phyloP scores from a whole-genome alignment of 1,140 invertebrate genomes.

The Maconellicoccus hirsutus region DNA sequence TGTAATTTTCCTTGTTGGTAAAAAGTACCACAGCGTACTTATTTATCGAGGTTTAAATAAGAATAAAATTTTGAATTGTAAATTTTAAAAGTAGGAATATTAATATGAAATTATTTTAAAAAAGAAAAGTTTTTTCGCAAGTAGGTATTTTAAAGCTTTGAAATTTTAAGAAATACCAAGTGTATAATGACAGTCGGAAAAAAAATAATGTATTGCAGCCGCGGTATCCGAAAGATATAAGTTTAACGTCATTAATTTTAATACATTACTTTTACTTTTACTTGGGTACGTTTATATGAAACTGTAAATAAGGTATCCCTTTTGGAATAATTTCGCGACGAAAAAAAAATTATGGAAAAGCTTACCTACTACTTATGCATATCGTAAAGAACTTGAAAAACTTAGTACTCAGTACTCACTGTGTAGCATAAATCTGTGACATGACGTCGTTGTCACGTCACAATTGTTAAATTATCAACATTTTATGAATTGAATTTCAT shows the following conservation, averaged over 20 bases:
- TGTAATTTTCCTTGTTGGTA: too few species aligned
- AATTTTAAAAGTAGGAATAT: not conserved
- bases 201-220: constrained; percentile 1
- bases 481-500: too few species aligned
- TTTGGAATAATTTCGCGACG: constrained; percentile 44
- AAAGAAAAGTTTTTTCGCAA: not conserved
- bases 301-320: constrained; percentile 29
- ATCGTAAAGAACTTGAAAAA: not conserved
- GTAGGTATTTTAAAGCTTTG: constrained; percentile 1
- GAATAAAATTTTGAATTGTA: constrained; percentile 16
- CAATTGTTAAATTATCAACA: too few species aligned
- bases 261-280: constrained; percentile 9
- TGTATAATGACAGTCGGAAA: not conserved
- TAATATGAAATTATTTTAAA: not conserved
- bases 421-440: not conserved
- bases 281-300: not conserved
- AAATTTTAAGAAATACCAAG: not conserved
- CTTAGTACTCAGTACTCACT: not conserved
- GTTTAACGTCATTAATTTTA: constrained; percentile 14
- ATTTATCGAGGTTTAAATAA: not conserved
- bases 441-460: not conserved
- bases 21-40: too few species aligned
- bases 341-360: too few species aligned
- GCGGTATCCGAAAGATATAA: not conserved
- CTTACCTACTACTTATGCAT: too few species aligned